phyloP scores from a whole-genome alignment of 2,797 vertebrate species.

The Phoxinus dragarum region DNA sequence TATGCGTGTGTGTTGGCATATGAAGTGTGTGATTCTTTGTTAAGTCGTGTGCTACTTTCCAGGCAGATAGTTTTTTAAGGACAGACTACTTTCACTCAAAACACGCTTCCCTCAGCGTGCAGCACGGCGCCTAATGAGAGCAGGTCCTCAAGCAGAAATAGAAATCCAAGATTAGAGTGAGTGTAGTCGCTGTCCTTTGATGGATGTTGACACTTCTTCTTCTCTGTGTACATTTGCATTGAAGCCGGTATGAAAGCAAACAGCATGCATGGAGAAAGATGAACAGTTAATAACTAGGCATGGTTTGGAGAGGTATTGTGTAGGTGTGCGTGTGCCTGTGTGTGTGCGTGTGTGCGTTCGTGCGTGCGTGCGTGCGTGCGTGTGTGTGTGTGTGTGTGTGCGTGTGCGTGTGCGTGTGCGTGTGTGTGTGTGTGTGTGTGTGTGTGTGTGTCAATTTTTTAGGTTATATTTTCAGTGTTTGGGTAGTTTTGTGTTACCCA shows the following conservation, averaged over 20 bases:
- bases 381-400: no score
- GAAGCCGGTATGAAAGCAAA: conserved; percentile 35
- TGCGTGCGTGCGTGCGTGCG: no score
- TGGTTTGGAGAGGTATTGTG: neutral
- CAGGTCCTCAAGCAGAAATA: conserved; percentile 49
- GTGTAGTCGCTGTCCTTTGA: conserved; percentile 39
- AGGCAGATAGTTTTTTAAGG: conserved; percentile 14
- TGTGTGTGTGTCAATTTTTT: no score
- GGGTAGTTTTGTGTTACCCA: no score
- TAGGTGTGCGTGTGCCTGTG: neutral
- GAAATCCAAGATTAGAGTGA: conserved; percentile 45
- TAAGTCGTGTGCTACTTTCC: conserved; percentile 35
- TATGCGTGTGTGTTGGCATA: neutral
- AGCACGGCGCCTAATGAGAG: conserved; percentile 21
- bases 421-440: no score
- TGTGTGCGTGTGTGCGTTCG: no score
- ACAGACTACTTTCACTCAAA: conserved; percentile 31
- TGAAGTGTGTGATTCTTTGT: conserved; percentile 23
- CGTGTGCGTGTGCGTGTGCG: no score
- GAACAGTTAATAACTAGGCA: conserved; percentile 32
- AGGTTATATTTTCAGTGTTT: no score
- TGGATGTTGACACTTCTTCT: conserved; percentile 47
- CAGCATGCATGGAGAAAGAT: conserved; percentile 9
- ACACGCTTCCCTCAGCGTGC: conserved; percentile 17
- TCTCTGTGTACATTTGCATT: conserved; percentile 31